phyloP scores from a whole-genome alignment of 2,888 invertebrate genomes.

The Acronicta psi region DNA sequence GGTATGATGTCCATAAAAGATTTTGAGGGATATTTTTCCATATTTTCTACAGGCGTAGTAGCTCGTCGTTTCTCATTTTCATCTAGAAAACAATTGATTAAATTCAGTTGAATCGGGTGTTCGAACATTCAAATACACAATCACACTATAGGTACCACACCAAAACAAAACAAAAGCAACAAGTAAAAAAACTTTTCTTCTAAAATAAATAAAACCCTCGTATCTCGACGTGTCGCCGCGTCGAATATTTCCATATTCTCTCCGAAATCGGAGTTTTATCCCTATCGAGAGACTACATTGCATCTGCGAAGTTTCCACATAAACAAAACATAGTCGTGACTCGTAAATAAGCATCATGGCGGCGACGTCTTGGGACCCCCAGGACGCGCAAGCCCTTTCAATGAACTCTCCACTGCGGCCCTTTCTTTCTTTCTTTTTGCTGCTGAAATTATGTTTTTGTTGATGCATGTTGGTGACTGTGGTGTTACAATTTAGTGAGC shows the following conservation, averaged over 20 bases:
- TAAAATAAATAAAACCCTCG: constrained; percentile 12
- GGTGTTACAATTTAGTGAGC: not conserved
- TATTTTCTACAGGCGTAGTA: no score
- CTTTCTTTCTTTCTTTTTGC: constrained; percentile 36
- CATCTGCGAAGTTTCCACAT: constrained; percentile 37
- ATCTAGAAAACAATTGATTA: no score
- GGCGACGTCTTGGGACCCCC: constrained; percentile 20
- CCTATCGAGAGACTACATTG: constrained; percentile 29
- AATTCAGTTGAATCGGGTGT: no score
- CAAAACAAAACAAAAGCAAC: constrained; percentile 17
- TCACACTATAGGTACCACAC: not conserved
- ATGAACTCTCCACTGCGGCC: constrained; percentile 33
- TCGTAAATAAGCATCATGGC: constrained; percentile 43
- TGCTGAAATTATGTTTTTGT: constrained; percentile 46
- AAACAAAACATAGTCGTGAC: constrained; percentile 38
- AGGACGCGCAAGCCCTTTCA: constrained; percentile 41
- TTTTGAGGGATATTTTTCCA: no score
- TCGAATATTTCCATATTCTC: constrained; percentile 22
- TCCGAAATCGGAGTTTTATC: constrained; percentile 21
- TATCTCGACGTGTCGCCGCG: constrained; percentile 2
- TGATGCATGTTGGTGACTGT: constrained; percentile 27
- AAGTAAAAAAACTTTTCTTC: constrained; percentile 13
- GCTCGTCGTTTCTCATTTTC: no score
- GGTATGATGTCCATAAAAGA: no score
- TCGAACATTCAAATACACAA: no score